phyloP scores from a whole-genome alignment of 2,113 vertebrate species.

The Orycteropus afer region DNA sequence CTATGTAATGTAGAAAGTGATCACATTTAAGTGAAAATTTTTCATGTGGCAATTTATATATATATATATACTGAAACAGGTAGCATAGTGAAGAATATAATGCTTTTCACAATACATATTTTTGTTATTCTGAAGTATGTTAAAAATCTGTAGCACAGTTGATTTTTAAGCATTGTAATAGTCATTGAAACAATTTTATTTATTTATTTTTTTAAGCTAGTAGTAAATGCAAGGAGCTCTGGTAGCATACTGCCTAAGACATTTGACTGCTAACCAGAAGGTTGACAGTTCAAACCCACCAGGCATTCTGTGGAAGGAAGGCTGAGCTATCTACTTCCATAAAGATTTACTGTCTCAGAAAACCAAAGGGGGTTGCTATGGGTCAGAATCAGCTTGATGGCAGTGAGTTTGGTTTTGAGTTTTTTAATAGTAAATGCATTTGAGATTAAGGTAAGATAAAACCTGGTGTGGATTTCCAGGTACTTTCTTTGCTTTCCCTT shows the following conservation, averaged over 20 bases:
- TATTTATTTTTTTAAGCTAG: neutral
- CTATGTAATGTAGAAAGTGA: neutral
- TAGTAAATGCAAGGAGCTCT: too few relatives aligned
- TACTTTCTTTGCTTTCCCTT: fast-evolving
- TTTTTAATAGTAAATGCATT: neutral
- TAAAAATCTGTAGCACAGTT: neutral
- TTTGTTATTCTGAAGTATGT: neutral
- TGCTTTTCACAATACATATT: neutral
- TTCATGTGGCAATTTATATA: neutral
- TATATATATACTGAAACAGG: neutral
- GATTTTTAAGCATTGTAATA: neutral
- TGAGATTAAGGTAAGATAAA: neutral
- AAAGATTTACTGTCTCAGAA: too few relatives aligned
- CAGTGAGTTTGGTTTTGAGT: too few relatives aligned
- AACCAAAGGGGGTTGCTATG: too few relatives aligned
- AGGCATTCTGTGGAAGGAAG: too few relatives aligned
- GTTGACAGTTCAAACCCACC: too few relatives aligned
- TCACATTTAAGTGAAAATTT: neutral
- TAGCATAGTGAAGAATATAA: neutral
- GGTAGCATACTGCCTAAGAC: too few relatives aligned
- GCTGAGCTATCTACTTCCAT: too few relatives aligned
- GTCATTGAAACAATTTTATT: neutral
- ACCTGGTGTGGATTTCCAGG: neutral
- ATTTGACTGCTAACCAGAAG: too few relatives aligned
- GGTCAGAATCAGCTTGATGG: too few relatives aligned